Percentiles rank a stretch among this genome's conserved stretches.
Conservation (phyloP, 2,113 vertebrate species). For the Neomonachus schauinslandi region DNA sequence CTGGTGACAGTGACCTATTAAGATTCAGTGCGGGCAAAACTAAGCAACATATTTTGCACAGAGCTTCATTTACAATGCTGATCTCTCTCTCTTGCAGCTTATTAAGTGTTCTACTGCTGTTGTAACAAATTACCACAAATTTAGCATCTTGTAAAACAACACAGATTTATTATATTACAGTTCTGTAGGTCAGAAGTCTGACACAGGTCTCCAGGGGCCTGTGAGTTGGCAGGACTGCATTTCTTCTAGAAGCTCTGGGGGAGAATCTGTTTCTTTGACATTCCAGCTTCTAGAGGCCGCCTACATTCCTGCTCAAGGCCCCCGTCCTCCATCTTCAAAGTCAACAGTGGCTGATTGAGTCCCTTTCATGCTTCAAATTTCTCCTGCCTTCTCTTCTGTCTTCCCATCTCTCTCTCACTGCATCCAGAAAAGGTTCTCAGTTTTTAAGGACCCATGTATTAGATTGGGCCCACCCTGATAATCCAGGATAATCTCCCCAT, state of each 20-base stretch:
- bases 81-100: background rate
- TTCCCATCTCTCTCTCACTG: background rate
- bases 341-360: background rate
- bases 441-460: background rate
- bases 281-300: background rate
- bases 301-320: background rate
- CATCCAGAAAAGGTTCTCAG: background rate
- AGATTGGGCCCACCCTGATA: background rate
- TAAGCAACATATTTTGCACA: background rate
- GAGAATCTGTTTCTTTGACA: background rate
- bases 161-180: background rate
- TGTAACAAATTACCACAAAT: background rate
- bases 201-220: background rate
- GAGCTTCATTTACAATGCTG: background rate
- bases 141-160: conserved; percentile 1
- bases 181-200: background rate
- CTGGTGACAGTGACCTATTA: background rate
- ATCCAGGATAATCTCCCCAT: background rate
- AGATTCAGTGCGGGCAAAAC: background rate
- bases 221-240: background rate
- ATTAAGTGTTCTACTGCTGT: background rate
- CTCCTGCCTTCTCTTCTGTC: background rate
- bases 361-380: background rate
- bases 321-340: background rate
- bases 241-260: background rate